Percentiles rank a stretch among this genome's conserved stretches.
phyloP scores from a whole-genome alignment of 2,113 vertebrate genomes.

The Paramormyrops kingsleyae region DNA sequence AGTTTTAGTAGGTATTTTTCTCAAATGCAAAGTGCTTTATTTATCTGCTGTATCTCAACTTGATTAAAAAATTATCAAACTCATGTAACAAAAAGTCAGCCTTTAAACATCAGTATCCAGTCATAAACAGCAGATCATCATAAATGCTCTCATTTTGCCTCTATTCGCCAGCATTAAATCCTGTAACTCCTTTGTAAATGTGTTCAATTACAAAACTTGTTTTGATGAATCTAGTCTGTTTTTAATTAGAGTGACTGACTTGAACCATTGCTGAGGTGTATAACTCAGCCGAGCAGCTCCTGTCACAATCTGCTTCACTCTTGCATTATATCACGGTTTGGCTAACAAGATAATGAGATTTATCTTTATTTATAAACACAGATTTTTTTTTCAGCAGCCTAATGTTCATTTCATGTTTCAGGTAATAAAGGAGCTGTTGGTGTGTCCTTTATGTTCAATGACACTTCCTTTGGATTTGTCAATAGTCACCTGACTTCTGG shows the following conservation, averaged over 20 bases:
- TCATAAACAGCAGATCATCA: neutral
- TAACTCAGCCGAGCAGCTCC: neutral
- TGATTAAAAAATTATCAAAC: neutral
- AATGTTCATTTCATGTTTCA: conserved; percentile 36
- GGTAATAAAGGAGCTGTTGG: conserved; percentile 96
- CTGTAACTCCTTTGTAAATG: neutral
- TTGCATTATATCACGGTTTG: neutral
- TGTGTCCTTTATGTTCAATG: conserved; percentile 96
- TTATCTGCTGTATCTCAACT: neutral
- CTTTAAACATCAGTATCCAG: neutral
- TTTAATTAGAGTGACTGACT: neutral
- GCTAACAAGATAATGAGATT: neutral
- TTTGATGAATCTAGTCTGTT: neutral
- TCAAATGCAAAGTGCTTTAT: neutral
- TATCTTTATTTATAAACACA: neutral
- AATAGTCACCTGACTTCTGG: conserved; percentile 97
- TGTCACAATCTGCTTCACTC: neutral
- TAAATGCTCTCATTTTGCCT: neutral
- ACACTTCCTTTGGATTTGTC: conserved; percentile 92
- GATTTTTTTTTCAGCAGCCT: neutral
- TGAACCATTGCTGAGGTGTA: neutral
- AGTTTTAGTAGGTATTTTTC: neutral
- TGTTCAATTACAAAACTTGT: neutral
- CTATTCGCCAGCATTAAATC: neutral
- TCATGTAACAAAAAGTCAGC: neutral